A percentile compares a stretch with the other conserved stretches of the same genome.
Evolutionary conservation across 2,113 vertebrate species (phyloP).

Genomic region (Lipotes vexillifer): DNA sequence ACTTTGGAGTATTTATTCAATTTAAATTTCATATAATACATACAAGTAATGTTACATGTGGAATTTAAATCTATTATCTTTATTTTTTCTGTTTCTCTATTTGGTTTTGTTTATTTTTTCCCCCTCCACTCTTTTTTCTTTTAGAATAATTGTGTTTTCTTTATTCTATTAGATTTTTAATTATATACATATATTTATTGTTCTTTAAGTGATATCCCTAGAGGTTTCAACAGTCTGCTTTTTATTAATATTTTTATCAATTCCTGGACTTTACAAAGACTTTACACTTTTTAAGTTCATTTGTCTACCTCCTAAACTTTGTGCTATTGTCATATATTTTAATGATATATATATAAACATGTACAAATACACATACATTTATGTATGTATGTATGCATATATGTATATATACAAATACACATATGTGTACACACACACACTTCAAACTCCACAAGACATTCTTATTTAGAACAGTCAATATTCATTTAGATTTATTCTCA

Average conservation of each 20-base stretch:
- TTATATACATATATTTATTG: neutral
- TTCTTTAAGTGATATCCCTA: neutral
- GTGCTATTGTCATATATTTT: neutral
- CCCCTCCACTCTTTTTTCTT: neutral
- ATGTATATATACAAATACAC: neutral
- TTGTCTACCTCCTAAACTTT: neutral
- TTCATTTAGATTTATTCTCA: neutral
- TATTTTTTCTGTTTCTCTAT: neutral
- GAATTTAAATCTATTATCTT: neutral
- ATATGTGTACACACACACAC: neutral
- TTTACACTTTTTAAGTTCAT: neutral
- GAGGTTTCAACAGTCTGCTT: neutral
- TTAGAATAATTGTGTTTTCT: neutral
- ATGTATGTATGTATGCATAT: neutral
- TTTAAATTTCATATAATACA: neutral
- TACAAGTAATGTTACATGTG: neutral
- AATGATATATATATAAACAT: neutral
- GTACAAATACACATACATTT: neutral
- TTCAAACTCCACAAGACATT: neutral
- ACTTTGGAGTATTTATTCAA: neutral
- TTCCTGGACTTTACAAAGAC: neutral
- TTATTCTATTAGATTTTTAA: neutral
- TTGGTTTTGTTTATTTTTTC: neutral
- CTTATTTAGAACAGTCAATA: neutral
- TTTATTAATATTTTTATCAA: neutral